Percentiles rank a stretch among this genome's conserved stretches.
These are phyloP conservation scores for Microctenopoma steveboyesi DNA, from an alignment of 2,797 vertebrate genomes.

Conservation along the genomic window DNA sequence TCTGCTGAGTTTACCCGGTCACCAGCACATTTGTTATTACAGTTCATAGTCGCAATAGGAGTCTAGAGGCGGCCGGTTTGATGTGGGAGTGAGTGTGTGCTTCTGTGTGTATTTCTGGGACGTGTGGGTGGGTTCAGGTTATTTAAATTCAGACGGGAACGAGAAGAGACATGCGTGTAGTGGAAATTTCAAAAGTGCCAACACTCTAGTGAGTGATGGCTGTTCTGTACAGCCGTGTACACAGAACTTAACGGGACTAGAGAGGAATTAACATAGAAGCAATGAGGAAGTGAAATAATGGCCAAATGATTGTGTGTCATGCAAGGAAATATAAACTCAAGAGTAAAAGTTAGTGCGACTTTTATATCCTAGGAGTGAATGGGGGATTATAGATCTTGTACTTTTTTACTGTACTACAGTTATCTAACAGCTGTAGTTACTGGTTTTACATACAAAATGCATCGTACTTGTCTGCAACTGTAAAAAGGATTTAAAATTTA, in stretches of 20 bases:
- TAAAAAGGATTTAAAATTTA: too few species aligned
- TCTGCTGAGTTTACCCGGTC: slow-evolving; percentile 53
- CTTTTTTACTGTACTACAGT: too few species aligned
- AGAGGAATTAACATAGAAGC: not conserved
- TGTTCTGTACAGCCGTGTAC: not conserved
- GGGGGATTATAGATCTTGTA: not conserved
- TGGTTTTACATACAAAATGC: not conserved
- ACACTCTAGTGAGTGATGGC: not conserved
- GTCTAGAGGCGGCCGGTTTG: slow-evolving; percentile 50
- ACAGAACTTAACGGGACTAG: not conserved
- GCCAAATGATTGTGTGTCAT: not conserved
- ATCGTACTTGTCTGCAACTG: too few species aligned
- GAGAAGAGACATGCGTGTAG: slow-evolving; percentile 6
- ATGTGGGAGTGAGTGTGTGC: slow-evolving; percentile 29
- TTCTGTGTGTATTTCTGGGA: slow-evolving; percentile 7
- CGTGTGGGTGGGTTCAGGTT: slow-evolving; percentile 28
- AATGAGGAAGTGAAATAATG: too few species aligned
- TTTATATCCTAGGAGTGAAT: not conserved
- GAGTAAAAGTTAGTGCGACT: not conserved
- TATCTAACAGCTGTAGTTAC: not conserved
- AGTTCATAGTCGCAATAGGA: slow-evolving; percentile 37
- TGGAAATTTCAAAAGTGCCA: not conserved
- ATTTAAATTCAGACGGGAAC: slow-evolving; percentile 20
- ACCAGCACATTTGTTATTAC: slow-evolving; percentile 47
- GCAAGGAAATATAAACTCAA: not conserved